Evolutionary conservation across 2,113 vertebrate genomes (phyloP).

Genomic region (Corydoras sp.): DNA sequence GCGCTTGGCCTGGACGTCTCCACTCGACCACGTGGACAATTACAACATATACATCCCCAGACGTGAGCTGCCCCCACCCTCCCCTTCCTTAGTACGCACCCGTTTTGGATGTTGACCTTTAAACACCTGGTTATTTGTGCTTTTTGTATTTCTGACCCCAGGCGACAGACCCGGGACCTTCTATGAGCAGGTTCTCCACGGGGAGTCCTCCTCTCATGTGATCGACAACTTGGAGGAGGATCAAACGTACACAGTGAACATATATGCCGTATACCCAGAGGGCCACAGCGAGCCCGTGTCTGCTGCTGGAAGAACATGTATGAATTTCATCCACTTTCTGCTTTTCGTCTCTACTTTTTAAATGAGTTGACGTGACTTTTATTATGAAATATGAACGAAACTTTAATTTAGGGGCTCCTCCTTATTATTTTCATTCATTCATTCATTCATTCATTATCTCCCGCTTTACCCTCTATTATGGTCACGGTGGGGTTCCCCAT

Average conservation of each 20-base stretch:
- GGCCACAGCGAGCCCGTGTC: constrained; percentile 71
- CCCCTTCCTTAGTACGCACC: too few species aligned
- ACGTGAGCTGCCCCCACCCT: constrained; percentile 58
- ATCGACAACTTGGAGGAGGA: constrained; percentile 79
- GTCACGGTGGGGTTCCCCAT: too few species aligned
- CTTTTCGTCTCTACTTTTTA: too few species aligned
- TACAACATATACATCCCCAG: constrained; percentile 81
- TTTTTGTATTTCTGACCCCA: constrained; percentile 37
- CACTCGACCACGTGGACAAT: constrained; percentile 66
- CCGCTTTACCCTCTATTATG: too few species aligned
- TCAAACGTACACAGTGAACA: constrained; percentile 73
- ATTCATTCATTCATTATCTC: too few species aligned
- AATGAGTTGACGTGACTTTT: too few species aligned
- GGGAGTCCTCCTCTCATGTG: constrained; percentile 69
- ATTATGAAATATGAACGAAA: too few species aligned
- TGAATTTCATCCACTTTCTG: constrained; percentile 31
- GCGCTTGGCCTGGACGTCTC: constrained; percentile 76
- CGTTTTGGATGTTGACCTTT: too few species aligned
- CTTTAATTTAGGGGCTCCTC: too few species aligned
- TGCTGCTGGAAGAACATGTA: constrained; percentile 73
- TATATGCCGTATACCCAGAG: constrained; percentile 68
- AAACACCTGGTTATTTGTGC: too few species aligned
- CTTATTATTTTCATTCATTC: too few species aligned
- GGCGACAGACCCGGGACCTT: constrained; percentile 66
- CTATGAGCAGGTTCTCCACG: constrained; percentile 68